phyloP scores from a whole-genome alignment of 1,140 invertebrate species.

The Calycopis cecrops region DNA sequence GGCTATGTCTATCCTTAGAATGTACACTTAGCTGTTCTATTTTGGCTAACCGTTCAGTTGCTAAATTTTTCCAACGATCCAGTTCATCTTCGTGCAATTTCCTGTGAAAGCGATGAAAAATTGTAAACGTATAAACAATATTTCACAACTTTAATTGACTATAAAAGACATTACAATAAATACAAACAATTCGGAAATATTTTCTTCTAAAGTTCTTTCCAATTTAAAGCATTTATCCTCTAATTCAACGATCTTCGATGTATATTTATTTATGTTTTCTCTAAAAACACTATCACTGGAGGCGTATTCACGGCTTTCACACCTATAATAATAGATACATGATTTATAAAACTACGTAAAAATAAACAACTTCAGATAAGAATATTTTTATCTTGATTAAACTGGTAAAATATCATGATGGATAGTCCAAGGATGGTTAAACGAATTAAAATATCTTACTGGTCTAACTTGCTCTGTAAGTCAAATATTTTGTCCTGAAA shows the following conservation, averaged over 20 bases:
- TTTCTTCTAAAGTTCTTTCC: slow-evolving; percentile 55
- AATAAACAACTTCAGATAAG: slow-evolving; percentile 25
- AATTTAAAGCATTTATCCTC: slow-evolving; percentile 66
- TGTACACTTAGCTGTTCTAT: slow-evolving; percentile 65
- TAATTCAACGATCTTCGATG: slow-evolving; percentile 52
- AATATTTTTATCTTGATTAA: slow-evolving; percentile 29
- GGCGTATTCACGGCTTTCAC: slow-evolving; percentile 28
- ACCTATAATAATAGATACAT: slow-evolving; percentile 43
- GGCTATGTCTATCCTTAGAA: slow-evolving; percentile 57
- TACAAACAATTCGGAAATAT: slow-evolving; percentile 54
- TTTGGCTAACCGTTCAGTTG: slow-evolving; percentile 59
- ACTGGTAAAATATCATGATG: slow-evolving; percentile 15
- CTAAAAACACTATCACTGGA: slow-evolving; percentile 33
- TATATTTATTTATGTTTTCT: slow-evolving; percentile 49
- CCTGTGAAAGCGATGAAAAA: slow-evolving; percentile 33
- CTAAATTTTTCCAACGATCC: slow-evolving; percentile 65
- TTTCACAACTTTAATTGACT: slow-evolving; percentile 1
- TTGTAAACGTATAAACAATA: background rate
- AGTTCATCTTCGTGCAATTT: slow-evolving; percentile 51
- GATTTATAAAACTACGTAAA: slow-evolving; percentile 29
- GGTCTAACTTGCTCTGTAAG: slow-evolving; percentile 51
- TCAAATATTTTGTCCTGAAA: slow-evolving; percentile 48
- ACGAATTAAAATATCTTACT: slow-evolving; percentile 34
- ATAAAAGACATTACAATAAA: background rate
- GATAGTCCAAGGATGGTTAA: no score